Percentiles rank a stretch among this genome's conserved stretches.
These are phyloP conservation scores for Scaptomyza parva DNA, from an alignment of 2,888 invertebrate species.

Conservation along the genomic window DNA sequence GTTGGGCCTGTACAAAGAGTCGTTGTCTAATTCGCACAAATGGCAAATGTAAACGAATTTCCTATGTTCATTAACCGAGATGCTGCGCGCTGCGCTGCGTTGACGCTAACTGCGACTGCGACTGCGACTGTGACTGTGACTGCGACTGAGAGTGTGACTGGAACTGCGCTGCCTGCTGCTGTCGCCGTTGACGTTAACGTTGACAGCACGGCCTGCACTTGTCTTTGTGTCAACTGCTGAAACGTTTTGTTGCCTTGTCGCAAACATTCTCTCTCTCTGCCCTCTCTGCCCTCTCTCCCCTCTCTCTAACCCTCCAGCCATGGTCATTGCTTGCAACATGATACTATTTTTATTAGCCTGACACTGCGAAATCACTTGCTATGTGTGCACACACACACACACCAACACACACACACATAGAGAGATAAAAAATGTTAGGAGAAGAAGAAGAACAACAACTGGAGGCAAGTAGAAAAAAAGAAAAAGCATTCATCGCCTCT, in stretches of 20 bases:
- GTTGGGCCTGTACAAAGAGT: conserved; percentile 50
- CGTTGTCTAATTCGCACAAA: conserved; percentile 75
- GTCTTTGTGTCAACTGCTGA: conserved; percentile 45
- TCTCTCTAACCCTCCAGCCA: too few relatives aligned
- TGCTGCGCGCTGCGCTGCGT: conserved; percentile 23
- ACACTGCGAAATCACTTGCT: conserved; percentile 48
- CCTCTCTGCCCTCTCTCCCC: too few relatives aligned
- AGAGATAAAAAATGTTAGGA: not conserved
- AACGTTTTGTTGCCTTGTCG: conserved; percentile 43
- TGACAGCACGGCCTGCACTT: conserved; percentile 48
- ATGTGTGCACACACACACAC: conserved; percentile 1
- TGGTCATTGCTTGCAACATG: conserved; percentile 62
- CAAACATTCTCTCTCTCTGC: conserved; percentile 26
- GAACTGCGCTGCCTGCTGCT: too few relatives aligned
- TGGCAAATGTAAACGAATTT: conserved; percentile 78
- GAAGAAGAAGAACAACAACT: not conserved
- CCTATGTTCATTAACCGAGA: conserved; percentile 67
- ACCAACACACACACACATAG: conserved; percentile 9
- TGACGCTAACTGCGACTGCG: not conserved
- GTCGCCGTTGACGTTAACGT: conserved; percentile 12
- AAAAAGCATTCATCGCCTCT: conserved; percentile 2
- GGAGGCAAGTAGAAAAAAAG: not conserved
- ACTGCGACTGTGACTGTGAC: not conserved
- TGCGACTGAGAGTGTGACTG: not conserved
- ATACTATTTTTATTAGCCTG: conserved; percentile 72